Base-by-base conservation (phyloP, 2,888 invertebrate species). In the Agrilus cyanescens region DNA sequence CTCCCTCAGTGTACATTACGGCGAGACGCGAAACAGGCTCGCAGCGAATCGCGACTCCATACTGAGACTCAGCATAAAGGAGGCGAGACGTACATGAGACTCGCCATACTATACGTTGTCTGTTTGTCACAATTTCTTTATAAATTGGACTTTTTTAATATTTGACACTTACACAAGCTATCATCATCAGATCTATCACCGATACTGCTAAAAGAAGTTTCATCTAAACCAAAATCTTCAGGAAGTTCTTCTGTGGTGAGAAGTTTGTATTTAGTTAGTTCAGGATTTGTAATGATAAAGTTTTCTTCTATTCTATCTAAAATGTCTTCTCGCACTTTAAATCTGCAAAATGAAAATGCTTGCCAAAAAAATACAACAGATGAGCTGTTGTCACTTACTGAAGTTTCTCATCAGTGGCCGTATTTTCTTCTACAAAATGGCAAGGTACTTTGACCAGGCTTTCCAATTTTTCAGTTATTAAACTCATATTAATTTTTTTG, bases 401-500 rank as follows among this genome's bases (percentile, higher is more conserved):
- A 12, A 45, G 33, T 13, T 38, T 40, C 12, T 43, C 40, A 12
- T 15, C 12, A 16, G 10, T 30, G 34, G 6, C 14, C 25, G 25
- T 4, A 3, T 13, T 12, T 10, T 44, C 30, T 15, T 41, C 46
- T 31, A 48, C 25, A 20, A 48, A 15, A 39, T 46, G 46, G n/a
- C 46, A 48, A 1, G 48, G 48, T 16, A 50, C 18, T 6, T 41
- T 32, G 13, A 45, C 37, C 14, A 46, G 37, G 13, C 44, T 46
- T 12, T 40, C 35, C 30, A 54, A 38, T 10, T 45, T 44, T 34
- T 46, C 50, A 29, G 41, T 47, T 14, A 54, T 18, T 15, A 46
- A 12, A 14, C 43, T 41, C 7, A 53, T 45, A 41, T 54, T 49
- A 16, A 48, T 15, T 16, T 43, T 45, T 38, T 47, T 46, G 3